These are phyloP conservation scores for Lepus europaeus DNA, from an alignment of 2,113 vertebrate species.

Conservation along the genomic window DNA sequence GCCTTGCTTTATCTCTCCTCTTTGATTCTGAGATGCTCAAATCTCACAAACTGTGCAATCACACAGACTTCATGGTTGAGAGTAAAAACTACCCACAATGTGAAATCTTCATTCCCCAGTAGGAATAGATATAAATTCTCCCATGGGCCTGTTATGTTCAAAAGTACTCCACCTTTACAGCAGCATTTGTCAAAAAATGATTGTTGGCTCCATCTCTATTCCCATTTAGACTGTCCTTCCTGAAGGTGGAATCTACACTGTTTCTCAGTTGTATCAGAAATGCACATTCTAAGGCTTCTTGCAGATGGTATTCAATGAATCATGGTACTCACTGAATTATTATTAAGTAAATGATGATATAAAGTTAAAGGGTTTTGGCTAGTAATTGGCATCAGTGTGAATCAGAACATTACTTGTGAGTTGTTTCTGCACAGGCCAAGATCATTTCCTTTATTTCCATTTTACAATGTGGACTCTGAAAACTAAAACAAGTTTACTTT, in stretches of 20 bases:
- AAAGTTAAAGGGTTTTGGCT: not conserved
- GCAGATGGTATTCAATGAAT: not conserved
- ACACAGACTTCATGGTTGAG: not conserved
- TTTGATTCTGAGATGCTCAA: not conserved
- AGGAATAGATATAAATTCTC: not conserved
- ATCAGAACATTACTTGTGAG: conserved; percentile 11
- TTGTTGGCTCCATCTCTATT: not conserved
- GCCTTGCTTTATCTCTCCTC: not conserved
- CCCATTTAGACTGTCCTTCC: not conserved
- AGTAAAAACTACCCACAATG: not conserved
- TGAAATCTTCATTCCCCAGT: not conserved
- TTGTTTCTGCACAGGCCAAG: conserved; percentile 14
- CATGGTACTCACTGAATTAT: not conserved
- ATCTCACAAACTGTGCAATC: not conserved
- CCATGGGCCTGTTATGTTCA: no score
- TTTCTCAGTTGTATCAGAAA: not conserved
- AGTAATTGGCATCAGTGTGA: not conserved
- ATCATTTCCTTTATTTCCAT: conserved; percentile 59
- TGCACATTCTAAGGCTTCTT: not conserved
- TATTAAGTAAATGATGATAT: not conserved
- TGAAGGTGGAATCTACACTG: not conserved
- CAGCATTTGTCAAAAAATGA: not conserved
- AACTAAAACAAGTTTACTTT: conserved; percentile 72
- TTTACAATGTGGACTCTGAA: conserved; percentile 61
- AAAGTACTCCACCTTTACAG: not conserved